phyloP scores from a whole-genome alignment of 1,140 invertebrate species.

The Megathymus violae region DNA sequence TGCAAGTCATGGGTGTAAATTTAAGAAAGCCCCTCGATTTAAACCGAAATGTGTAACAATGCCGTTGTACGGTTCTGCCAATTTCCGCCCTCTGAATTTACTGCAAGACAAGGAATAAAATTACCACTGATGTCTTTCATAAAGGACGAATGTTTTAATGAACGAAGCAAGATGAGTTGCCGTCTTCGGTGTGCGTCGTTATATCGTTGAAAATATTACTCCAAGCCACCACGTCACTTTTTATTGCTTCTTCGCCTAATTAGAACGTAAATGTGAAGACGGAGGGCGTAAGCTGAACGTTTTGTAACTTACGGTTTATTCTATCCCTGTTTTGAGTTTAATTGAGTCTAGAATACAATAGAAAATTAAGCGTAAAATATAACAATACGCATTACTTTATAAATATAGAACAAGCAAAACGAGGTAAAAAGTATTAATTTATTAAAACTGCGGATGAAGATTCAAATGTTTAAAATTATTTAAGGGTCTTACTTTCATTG shows the following conservation, averaged over 20 bases:
- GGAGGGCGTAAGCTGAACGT: conserved; percentile 26
- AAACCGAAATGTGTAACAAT: conserved; percentile 81
- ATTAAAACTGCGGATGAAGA: too few relatives aligned
- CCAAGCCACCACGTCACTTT: conserved; percentile 28
- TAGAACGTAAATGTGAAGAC: conserved; percentile 36
- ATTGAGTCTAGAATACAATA: conserved; percentile 2
- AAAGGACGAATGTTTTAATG: conserved; percentile 36
- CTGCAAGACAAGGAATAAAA: conserved; percentile 40
- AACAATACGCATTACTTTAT: too few relatives aligned
- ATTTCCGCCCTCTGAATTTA: conserved; percentile 71
- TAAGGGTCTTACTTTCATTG: too few relatives aligned
- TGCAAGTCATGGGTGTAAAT: conserved; percentile 81
- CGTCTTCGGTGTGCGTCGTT: conserved; percentile 30
- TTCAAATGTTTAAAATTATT: too few relatives aligned
- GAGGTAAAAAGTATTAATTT: too few relatives aligned
- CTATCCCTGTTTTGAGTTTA: conserved; percentile 7
- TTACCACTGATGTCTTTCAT: conserved; percentile 36
- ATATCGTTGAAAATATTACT: conserved; percentile 35
- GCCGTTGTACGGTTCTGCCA: conserved; percentile 69
- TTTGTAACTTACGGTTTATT: conserved; percentile 11
- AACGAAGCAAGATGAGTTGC: conserved; percentile 28
- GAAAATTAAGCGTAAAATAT: too few relatives aligned
- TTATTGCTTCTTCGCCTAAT: conserved; percentile 34
- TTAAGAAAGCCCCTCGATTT: conserved; percentile 80
- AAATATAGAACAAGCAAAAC: too few relatives aligned